Conservation (phyloP, 1,140 invertebrate species). For the Drosophila tropicalis region DNA sequence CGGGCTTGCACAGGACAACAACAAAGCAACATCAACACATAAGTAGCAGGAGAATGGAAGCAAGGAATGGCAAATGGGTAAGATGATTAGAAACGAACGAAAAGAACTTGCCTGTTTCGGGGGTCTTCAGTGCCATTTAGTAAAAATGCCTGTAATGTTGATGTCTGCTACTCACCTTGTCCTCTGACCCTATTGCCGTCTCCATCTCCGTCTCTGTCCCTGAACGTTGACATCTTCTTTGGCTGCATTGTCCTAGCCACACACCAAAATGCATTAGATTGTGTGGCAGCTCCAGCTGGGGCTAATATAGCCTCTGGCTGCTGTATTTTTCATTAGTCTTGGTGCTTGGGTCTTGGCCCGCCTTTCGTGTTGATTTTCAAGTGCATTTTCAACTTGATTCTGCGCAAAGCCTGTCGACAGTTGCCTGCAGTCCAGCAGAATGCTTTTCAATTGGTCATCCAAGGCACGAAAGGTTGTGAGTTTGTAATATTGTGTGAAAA, state of each 20-base stretch:
- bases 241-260: conserved; percentile 64
- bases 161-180: conserved; percentile 1
- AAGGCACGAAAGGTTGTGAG: conserved; percentile 13
- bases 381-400: conserved; percentile 73
- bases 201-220: conserved; percentile 29
- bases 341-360: conserved; percentile 51
- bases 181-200: neutral
- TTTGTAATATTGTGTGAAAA: neutral
- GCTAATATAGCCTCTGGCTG: conserved; percentile 29
- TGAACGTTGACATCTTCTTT: conserved; percentile 36
- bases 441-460: conserved; percentile 52
- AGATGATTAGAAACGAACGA: conserved; percentile 1
- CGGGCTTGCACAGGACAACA: conserved; percentile 48
- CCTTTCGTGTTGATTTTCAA: conserved; percentile 67
- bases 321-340: conserved; percentile 72
- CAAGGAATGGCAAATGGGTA: neutral
- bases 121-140: conserved; percentile 70
- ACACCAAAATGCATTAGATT: conserved; percentile 52
- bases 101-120: conserved; percentile 1
- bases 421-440: conserved; percentile 35
- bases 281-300: conserved; percentile 63
- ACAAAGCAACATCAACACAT: conserved; percentile 47
- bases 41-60: conserved; percentile 17
- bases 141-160: conserved; percentile 77
- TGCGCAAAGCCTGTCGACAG: conserved; percentile 33